Base-by-base conservation (phyloP, 2,797 vertebrate genomes). In the Eulemur albifrons region DNA sequence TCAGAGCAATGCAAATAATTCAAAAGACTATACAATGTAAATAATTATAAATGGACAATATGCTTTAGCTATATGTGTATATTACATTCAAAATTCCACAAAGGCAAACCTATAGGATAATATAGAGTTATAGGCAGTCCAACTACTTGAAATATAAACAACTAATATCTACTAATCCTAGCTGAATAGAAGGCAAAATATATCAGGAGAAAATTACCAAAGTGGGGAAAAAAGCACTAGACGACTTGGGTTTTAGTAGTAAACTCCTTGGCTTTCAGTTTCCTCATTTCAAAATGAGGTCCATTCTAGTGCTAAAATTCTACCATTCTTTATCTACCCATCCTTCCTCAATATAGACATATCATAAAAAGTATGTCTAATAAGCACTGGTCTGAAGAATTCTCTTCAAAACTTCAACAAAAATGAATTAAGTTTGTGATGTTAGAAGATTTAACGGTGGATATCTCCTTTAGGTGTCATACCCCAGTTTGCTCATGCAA, bases 81-180 rank as follows among this genome's bases (percentile, higher is more conserved):
- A 82, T 54, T 76, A 92, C 14, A 63, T 92, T 90, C 50, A 87
- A 92, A 95, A 86, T 92, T 73, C 35, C 63, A 95, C 88, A 61
- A 73, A 92, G 6, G 21, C 77, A 92, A 89, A 70, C 25, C 32
- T 92, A 72, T 0, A 35, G 35, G 52, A 61, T 65, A 65, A 65
- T 18, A 65, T 2, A 90, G 45, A 80, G 7, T 67, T 80, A 38
- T 35, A 72, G 40, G 72, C n/a, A 87, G 4, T 10, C 32, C 63
- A 84, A 90, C 0, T 94, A 27, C 85, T 61, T 73, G 15, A 86
- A 96, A 88, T 65, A 88, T 43, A 87, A 93, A 94, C 81, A 57
- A 90, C 12, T 63, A 61, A 30, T 76, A 92, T 48, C 77, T 59
- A 90, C 10, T 75, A 94, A 92, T 81, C 54, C 45, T 43, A 76